Conservation (phyloP, 2,888 invertebrate genomes). For the Cantharis rufa region DNA sequence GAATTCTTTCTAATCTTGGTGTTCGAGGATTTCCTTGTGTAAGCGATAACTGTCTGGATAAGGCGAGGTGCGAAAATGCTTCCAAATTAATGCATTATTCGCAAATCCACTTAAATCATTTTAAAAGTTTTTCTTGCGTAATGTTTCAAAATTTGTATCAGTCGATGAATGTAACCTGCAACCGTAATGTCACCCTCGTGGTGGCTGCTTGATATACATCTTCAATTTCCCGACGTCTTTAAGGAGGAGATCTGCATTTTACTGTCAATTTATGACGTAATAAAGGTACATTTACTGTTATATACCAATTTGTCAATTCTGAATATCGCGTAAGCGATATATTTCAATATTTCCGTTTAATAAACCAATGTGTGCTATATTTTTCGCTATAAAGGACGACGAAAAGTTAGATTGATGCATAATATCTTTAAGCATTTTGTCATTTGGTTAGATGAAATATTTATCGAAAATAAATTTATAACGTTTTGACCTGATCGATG, state of each 20-base stretch:
- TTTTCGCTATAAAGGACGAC: neutral
- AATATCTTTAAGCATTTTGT: neutral
- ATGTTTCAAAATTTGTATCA: neutral
- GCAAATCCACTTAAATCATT: slow-evolving; percentile 37
- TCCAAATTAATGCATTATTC: slow-evolving; percentile 44
- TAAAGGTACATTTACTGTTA: slow-evolving; percentile 1
- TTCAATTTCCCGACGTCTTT: slow-evolving; percentile 23
- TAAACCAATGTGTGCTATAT: neutral
- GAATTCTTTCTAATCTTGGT: slow-evolving; percentile 34
- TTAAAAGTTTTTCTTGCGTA: slow-evolving; percentile 37
- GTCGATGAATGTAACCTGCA: neutral
- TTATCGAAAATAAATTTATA: neutral
- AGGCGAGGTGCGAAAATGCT: slow-evolving; percentile 44
- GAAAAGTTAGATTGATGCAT: neutral
- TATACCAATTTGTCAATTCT: neutral
- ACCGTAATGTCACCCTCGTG: slow-evolving; percentile 3
- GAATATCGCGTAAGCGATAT: neutral
- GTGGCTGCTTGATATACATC: slow-evolving; percentile 19
- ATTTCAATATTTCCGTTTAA: neutral
- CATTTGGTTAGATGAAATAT: neutral
- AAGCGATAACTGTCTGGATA: slow-evolving; percentile 44
- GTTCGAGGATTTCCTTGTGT: slow-evolving; percentile 29
- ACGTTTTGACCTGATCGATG: neutral
- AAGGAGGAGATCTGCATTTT: slow-evolving; percentile 15
- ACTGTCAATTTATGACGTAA: slow-evolving; percentile 2